Evolutionary conservation across 2,888 invertebrate genomes (phyloP), one percentile per base, ranked within the genome.

Genomic region (Tachina fera): DNA sequence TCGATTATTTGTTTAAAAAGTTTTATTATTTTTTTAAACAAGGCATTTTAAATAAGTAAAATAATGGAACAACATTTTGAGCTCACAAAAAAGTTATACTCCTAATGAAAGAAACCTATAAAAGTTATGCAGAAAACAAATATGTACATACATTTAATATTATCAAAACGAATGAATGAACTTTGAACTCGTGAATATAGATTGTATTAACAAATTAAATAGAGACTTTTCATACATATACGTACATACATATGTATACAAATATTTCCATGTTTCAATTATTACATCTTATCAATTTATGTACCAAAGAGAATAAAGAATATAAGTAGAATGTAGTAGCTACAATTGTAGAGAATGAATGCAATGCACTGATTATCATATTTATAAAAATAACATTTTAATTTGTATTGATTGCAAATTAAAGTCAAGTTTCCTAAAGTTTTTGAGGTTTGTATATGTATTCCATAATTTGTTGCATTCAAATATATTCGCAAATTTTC

Each of bases 141-240:
- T 60, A 13, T 70, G 22, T 22, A 31, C 31, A 31, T 31, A 31
- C 31, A 31, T 31, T 31, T 31, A 31, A 22, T 70, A n/a, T 85
- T 78, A 85, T 85, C 78, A 78, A 56, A n/a, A 10, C 9, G 11
- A 43, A 49, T 16, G 75, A 75, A 31, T 22, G 79, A 80, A 72
- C 79, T 81, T 74, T 70, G 70, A 76, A 63, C 45, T 70, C 11
- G 31, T 47, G 9, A 68, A 45, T 16, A 51, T 49, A 56, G 56
- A 80, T 72, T 79, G 56, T 14, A 19, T 89, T 31, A 78, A 85
- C 16, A 43, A 60, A 60, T 60, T n/a, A n/a, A 14, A 16, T 41
- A 14, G 41, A 13, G 31, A 31, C 60, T 45, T 19, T 63, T 63
- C 22, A 45, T 45, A 45, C 11, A 13, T 5, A 61, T 6, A 43